Evolutionary conservation across 2,113 vertebrate species (phyloP), one percentile per base, ranked within the genome.

Genomic region (Ameiurus melas): DNA sequence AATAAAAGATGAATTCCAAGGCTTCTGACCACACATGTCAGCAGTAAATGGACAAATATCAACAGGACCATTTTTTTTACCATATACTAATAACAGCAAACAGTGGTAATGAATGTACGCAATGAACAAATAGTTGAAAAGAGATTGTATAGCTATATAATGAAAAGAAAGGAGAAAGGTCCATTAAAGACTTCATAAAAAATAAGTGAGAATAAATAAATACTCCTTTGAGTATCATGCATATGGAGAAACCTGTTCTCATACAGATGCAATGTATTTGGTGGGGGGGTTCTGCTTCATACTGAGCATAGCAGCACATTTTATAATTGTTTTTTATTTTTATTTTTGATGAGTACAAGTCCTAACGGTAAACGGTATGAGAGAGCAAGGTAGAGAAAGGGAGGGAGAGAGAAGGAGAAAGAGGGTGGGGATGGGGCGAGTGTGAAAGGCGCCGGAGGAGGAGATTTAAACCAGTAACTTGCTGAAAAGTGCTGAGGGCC

Each of bases 401-500:
- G 47, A 66, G 39, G 53, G 91, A 83, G 88, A 39, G 70, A 43
- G 33, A 86, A 88, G 71, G 55, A 88, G 88, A 86, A 62, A 62
- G 90, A 81, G 90, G 86, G 84, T 80, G 91, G 90, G 86, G 89
- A 86, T 84, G 81, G 75, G 25, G 66, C 85, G 82, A 91, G 90
- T 62, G 87, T 89, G 81, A 89, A 85, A 83, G 47, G 71, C 77
- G 85, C 43, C 51, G 92, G 94, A 95, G 95, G 95, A 94, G 95
- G 95, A 93, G 95, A 95, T 94, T 94, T 87, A 90, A 94, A 93
- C 92, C 91, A 86, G 78, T 90, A 92, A 93, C 91, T 86, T 84
- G 89, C 92, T 92, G 92, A 93, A 94, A 94, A 93, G 93, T 94
- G 91, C 88, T 90, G 91, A 89, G 89, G 90, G 89, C 91, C 93